These are phyloP conservation scores for Cantharis nigra DNA, from an alignment of 2,888 invertebrate species.

Conservation along the genomic window DNA sequence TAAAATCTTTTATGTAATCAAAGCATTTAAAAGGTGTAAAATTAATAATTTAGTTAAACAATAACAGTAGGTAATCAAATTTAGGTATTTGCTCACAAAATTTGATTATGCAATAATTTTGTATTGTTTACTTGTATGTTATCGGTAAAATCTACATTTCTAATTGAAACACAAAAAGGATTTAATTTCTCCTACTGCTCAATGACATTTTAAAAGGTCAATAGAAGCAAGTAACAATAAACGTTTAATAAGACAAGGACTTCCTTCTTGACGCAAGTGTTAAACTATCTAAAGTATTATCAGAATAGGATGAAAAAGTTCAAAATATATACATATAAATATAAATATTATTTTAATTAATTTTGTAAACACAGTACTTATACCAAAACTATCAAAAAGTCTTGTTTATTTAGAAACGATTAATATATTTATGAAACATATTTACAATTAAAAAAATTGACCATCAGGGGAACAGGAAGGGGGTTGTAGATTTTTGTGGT, in stretches of 20 bases:
- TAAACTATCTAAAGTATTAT: background rate
- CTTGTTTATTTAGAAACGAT: too few species aligned
- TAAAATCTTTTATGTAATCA: background rate
- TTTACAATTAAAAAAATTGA: too few species aligned
- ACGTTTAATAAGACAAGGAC: background rate
- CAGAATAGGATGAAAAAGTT: background rate
- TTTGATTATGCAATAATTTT: background rate
- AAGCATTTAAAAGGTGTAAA: background rate
- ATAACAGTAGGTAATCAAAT: background rate
- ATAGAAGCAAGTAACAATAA: background rate
- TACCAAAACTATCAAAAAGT: too few species aligned
- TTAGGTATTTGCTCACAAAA: background rate
- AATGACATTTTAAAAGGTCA: background rate
- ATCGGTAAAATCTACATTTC: background rate
- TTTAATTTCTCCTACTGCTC: background rate
- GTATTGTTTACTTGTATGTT: background rate
- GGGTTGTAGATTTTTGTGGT: too few species aligned
- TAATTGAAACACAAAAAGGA: background rate
- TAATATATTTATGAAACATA: too few species aligned
- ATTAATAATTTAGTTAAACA: background rate
- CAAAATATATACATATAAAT: too few species aligned
- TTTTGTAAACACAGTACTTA: too few species aligned
- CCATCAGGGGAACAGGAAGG: too few species aligned
- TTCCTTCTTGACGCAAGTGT: slow-evolving; percentile 2
- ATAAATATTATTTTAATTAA: too few species aligned